phyloP scores from a whole-genome alignment of 2,888 invertebrate species.

The Spodoptera picta region DNA sequence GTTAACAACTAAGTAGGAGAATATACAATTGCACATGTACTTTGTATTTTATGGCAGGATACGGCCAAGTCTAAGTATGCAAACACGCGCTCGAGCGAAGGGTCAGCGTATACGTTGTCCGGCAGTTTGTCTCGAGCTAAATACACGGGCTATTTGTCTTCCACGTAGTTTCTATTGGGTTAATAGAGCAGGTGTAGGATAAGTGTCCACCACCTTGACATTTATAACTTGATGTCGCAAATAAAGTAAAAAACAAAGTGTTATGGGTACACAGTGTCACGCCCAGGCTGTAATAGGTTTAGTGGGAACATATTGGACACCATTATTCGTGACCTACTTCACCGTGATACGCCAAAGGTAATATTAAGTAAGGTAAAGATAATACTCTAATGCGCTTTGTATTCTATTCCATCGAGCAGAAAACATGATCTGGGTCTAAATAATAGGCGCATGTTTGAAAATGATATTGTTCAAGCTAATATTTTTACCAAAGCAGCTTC shows the following conservation, averaged over 20 bases:
- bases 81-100: constrained; percentile 42
- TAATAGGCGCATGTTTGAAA: constrained; percentile 41
- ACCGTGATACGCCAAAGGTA: constrained; percentile 55
- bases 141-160: constrained; percentile 69
- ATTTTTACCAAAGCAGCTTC: constrained; percentile 8
- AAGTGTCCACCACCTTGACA: constrained; percentile 42
- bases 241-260: constrained; percentile 32
- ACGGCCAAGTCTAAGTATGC: constrained; percentile 33
- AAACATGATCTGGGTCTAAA: constrained; percentile 64
- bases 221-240: constrained; percentile 33
- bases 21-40: constrained; percentile 17
- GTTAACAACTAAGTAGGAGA: constrained; percentile 26
- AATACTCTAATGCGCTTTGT: constrained; percentile 62
- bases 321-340: constrained; percentile 61
- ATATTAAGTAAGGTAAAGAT: constrained; percentile 59
- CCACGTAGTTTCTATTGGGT: constrained; percentile 64
- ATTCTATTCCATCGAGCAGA: constrained; percentile 70
- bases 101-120: constrained; percentile 63
- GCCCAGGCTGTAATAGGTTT: constrained; percentile 23
- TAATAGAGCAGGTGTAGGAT: constrained; percentile 68
- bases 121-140: constrained; percentile 59
- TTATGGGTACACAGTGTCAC: constrained; percentile 31
- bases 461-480: constrained; percentile 14
- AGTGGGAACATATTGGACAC: constrained; percentile 44
- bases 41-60: constrained; percentile 39